Evolutionary conservation across 2,888 invertebrate genomes (phyloP), one percentile per base, ranked within the genome.

Genomic region (Globia sparganii): DNA sequence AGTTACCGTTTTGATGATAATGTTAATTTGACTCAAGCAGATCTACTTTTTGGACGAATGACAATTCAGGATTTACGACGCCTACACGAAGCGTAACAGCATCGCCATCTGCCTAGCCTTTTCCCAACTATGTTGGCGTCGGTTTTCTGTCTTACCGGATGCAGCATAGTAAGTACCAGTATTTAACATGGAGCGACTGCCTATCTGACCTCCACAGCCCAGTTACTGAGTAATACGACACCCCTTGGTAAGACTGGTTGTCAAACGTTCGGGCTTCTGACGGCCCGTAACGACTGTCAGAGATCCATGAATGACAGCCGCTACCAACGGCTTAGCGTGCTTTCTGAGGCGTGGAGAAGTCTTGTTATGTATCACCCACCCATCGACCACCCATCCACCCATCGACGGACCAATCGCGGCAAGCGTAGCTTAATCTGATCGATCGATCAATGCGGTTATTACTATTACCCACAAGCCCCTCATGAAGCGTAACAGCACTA

Each of bases 1-100:
- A 49, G 56, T 62, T 77, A 74, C n/a, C 64, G 68, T 66, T 69
- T 37, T 25, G 3, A 37, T 58, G 25, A 34, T 70, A 8, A 40
- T 53, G 37, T 69, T 73, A 67, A 76, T 59, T 28, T 46, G 37
- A 56, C 2, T 56, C 62, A 43, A 4, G 2, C n/a, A 34, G 11
- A 25, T 53, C 8, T 28, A 28, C 8, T 40, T 43, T 37, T 18
- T 28, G 0, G 8, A 53, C 9, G 8, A 6, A 25, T 31, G 3
- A 62, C 37, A 31, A 2, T 34, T 28, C 6, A 43, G 28, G 5
- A 68, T 61, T 34, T 18, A 77, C 40, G 25, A 67, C 18, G 13
- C 69, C 31, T 40, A 49, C n/a, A 37, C 37, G 11, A 46, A 66
- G 3, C 8, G 1, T 31, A 40, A 37, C 31, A 64, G 31, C 56